These are phyloP conservation scores for Synanthedon vespiformis DNA, from an alignment of 2,888 invertebrate genomes.

Conservation along the genomic window DNA sequence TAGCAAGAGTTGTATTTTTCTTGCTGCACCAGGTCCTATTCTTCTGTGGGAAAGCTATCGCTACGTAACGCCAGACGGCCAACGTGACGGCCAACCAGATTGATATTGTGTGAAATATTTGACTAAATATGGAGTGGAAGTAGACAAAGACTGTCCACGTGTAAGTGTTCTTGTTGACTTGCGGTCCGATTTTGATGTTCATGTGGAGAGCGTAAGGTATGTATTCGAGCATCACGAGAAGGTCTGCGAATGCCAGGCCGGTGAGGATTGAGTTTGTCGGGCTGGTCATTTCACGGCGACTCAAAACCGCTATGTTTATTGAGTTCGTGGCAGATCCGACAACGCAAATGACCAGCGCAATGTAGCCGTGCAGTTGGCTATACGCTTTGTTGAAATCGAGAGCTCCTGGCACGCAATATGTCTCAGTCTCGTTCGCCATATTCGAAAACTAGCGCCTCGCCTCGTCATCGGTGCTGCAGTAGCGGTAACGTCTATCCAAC, in stretches of 20 bases:
- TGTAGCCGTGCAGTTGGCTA: slow-evolving; percentile 83
- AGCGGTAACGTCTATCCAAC: neutral
- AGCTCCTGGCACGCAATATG: slow-evolving; percentile 70
- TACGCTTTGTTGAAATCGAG: slow-evolving; percentile 75
- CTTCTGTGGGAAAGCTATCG: slow-evolving; percentile 84
- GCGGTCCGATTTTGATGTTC: slow-evolving; percentile 74
- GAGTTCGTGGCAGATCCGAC: slow-evolving; percentile 92
- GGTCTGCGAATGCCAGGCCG: slow-evolving; percentile 90
- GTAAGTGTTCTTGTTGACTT: slow-evolving; percentile 71
- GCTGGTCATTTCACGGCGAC: slow-evolving; percentile 89
- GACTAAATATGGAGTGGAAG: slow-evolving; percentile 91
- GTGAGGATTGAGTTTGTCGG: slow-evolving; percentile 93
- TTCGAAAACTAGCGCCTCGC: slow-evolving; percentile 12
- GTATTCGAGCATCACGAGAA: slow-evolving; percentile 95
- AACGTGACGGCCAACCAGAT: slow-evolving; percentile 93
- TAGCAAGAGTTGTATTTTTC: slow-evolving; percentile 80
- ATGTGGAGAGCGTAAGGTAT: slow-evolving; percentile 89
- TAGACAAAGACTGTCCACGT: slow-evolving; percentile 87
- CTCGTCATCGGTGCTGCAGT: slow-evolving; percentile 11
- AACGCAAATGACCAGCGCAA: slow-evolving; percentile 87
- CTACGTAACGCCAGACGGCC: slow-evolving; percentile 93
- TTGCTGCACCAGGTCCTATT: slow-evolving; percentile 87
- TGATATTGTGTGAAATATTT: slow-evolving; percentile 90
- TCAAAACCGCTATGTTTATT: slow-evolving; percentile 91
- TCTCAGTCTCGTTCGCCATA: slow-evolving; percentile 55